Evolutionary conservation across 30 jellyfish, hydroid and myxozoan genomes (phyloP), one percentile per base, ranked within the genome.

Genomic region (Pelagia noctiluca): DNA sequence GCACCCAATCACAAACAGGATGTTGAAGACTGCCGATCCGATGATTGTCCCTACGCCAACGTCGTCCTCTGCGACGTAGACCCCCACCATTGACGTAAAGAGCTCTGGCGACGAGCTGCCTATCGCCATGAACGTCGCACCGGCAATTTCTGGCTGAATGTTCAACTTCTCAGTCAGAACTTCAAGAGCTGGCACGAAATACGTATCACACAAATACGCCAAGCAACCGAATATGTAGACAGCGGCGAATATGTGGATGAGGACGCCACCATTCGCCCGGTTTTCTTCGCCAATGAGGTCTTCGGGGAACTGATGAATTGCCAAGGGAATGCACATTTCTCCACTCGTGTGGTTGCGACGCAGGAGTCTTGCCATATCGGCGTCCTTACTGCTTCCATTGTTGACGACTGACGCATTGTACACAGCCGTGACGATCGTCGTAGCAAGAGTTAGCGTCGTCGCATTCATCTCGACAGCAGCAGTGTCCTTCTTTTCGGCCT

Each of bases 121-220:
- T 36, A 94, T 89, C n/a, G 99, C 99, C 99, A 94, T 94, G 48
- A 94, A 81, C 10, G 99, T 90, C 13, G 99, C 99, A 16, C 99
- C 99, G 16, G 99, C 99, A 3, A 94, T 97, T 25, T 94, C 99
- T 1, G 99, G 84, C 42, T 88, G 92, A 19, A 94, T 57, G 28
- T 89, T 84, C 49, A 94, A 71, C 35, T 84, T 50, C 47, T 83
- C 92, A 10, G 97, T 72, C 31, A 94, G 73, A 1, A 83, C 96
- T 60, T 94, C 99, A 69, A 94, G 75, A 5, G 99, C 91, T 5
- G 99, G 94, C 23, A 94, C 97, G 68, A 94, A 94, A 35, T 94
- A 94, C 11, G 85, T 50, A 60, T 94, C 99, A 65, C 99, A 94
- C 12, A 94, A 65, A 77, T 83, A 75, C 10, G 99, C 99, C 21